These are phyloP conservation scores for Emys orbicularis DNA, from an alignment of 2,797 vertebrate genomes.

Conservation along the genomic window DNA sequence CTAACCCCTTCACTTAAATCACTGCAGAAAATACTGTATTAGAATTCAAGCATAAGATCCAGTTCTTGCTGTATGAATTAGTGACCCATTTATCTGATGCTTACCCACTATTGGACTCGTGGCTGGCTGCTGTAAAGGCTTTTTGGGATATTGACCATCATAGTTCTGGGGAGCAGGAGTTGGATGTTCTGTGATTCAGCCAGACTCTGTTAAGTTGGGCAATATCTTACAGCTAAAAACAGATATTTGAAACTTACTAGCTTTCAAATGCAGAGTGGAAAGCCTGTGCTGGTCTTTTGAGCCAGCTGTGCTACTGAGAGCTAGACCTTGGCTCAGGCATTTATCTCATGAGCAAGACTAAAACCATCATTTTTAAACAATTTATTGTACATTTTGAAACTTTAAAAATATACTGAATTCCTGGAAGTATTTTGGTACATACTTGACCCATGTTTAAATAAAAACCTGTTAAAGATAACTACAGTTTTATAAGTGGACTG, in stretches of 20 bases:
- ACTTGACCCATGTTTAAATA: constrained; percentile 3
- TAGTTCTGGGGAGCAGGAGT: background rate
- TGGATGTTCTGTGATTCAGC: background rate
- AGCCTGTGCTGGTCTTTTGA: no score
- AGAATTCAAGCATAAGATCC: background rate
- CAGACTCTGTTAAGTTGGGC: background rate
- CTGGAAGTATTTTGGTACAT: constrained; percentile 54
- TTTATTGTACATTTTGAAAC: constrained; percentile 68
- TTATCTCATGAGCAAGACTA: constrained; percentile 25
- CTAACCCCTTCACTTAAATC: background rate
- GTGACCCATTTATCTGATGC: background rate
- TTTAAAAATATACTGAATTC: constrained; percentile 24
- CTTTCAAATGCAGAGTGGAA: background rate
- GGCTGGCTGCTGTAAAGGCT: background rate
- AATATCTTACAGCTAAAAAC: background rate
- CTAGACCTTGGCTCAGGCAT: background rate
- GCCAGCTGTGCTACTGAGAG: background rate
- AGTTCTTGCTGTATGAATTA: background rate
- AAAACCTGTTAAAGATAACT: constrained; percentile 53
- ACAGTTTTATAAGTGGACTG: background rate
- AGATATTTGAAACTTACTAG: background rate
- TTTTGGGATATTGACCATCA: background rate
- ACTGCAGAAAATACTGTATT: background rate
- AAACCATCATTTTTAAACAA: background rate
- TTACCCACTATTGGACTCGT: background rate